phyloP scores from a whole-genome alignment of 1,140 invertebrate species.

The Scaptodrosophila lebanonensis region DNA sequence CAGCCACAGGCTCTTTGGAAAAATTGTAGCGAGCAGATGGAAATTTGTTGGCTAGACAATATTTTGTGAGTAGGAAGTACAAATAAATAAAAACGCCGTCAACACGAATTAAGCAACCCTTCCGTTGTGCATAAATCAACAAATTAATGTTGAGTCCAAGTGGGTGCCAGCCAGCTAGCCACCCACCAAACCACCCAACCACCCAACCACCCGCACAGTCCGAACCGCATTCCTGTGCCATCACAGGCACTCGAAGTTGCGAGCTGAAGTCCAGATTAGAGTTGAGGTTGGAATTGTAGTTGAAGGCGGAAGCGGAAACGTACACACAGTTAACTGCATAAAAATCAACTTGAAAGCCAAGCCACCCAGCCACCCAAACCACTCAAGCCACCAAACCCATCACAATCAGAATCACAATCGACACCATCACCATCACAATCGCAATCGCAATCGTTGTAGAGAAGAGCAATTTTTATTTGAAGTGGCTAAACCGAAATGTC shows the following conservation, averaged over 20 bases:
- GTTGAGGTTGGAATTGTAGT: not conserved
- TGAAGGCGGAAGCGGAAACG: constrained; percentile 53
- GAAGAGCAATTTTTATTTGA: no score
- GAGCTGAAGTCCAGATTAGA: not conserved
- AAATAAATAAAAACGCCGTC: constrained; percentile 56
- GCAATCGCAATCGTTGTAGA: no score
- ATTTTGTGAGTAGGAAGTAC: constrained; percentile 11
- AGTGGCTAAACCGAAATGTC: constrained; percentile 45
- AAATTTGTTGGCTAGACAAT: constrained; percentile 12
- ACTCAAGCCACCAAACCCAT: no score
- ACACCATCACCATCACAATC: no score
- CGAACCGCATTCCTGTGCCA: not conserved
- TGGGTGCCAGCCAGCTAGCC: constrained; percentile 38
- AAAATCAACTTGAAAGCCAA: constrained; percentile 33
- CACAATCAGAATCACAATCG: no score
- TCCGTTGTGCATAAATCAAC: constrained; percentile 73
- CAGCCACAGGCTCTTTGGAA: no score
- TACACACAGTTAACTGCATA: constrained; percentile 66
- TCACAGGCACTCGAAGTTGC: no score
- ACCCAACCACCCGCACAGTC: not conserved
- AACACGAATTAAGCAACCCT: constrained; percentile 69
- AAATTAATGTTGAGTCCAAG: constrained; percentile 55
- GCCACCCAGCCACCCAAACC: not conserved
- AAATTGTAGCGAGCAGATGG: no score
- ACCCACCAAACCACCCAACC: not conserved